Evolutionary conservation across 2,113 vertebrate genomes (phyloP).

Genomic region (Ammodramus savannarum): DNA sequence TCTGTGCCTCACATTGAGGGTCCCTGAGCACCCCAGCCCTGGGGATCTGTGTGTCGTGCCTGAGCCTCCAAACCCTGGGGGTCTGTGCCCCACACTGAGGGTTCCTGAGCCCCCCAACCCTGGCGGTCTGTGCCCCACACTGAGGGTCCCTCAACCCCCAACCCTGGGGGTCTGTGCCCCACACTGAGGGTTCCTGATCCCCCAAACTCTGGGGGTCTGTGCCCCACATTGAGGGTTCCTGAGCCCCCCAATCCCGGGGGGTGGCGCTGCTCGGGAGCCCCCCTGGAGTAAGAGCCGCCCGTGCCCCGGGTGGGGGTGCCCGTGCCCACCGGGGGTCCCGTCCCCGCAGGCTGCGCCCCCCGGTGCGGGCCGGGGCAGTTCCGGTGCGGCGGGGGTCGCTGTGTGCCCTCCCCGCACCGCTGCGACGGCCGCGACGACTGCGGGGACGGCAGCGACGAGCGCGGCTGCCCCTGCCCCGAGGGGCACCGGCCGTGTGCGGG

Average conservation of each 20-base stretch:
- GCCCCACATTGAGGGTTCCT: too few relatives aligned
- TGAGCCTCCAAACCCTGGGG: too few relatives aligned
- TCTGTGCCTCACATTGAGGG: too few relatives aligned
- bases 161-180: too few relatives aligned
- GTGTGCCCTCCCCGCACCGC: conserved; percentile 77
- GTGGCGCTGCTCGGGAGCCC: background rate
- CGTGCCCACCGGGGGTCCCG: background rate
- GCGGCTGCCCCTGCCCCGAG: conserved; percentile 72
- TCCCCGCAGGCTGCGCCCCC: conserved; percentile 76
- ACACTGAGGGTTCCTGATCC: too few relatives aligned
- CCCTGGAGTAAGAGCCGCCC: background rate
- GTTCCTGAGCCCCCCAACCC: too few relatives aligned
- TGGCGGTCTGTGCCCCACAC: too few relatives aligned
- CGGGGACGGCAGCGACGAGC: conserved; percentile 85
- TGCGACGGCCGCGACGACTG: conserved; percentile 88
- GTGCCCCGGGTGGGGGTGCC: background rate
- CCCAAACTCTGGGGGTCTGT: too few relatives aligned
- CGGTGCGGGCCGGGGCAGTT: conserved; percentile 77
- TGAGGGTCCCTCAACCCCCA: background rate
- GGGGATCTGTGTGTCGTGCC: background rate
- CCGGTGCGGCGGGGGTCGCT: conserved; percentile 76
- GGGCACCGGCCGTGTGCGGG: conserved; percentile 81
- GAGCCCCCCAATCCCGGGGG: too few relatives aligned
- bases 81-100: background rate
- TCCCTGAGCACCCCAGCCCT: background rate